Evolutionary conservation across 2,888 invertebrate genomes (phyloP), one percentile per base, ranked within the genome.

Genomic region (Agonopterix alstromeriana): DNA sequence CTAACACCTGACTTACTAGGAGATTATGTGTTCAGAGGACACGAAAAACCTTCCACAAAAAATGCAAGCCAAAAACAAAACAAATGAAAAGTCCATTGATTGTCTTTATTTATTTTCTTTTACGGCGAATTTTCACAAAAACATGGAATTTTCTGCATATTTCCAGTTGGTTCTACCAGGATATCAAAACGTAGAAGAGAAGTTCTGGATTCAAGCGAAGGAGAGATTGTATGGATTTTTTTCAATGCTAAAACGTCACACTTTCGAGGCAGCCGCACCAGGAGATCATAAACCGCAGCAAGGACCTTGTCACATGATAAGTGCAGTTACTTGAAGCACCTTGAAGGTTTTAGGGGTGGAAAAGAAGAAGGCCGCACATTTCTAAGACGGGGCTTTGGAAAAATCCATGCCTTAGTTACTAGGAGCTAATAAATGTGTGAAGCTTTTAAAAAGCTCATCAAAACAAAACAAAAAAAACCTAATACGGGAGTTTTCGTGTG

Each of bases 121-220:
- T 58, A 58, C 61, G 56, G 55, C 54, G 55, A 51, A 60, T 75
- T 73, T 69, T 73, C 75, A 74, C 68, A 80, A 83, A 84, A 83
- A 77, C 77, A 71, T 70, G 71, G 72, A 74, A 79, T 80, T 82
- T 84, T 85, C 83, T 85, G 82, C 84, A 83, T 82, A 85, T 84
- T 86, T 83, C 61, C 73, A 73, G 69, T 57, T 61, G 51, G 47
- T 14, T 36, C 17, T 53, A 82, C 80, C 53, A 77, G 80, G 81
- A 52, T 11, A 51, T 10, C 76, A 82, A 56, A 65, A 57, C 40
- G 42, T 50, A 56, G 50, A 53, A 57, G 56, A 49, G 50, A 53
- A 46, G 27, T 14, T 10, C 12, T n/a, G 12, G 10, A n/a, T 36
- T 36, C 48, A 44, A 46, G 43, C 43, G n/a, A 51, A 36, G 5